These are phyloP conservation scores for Saguinus midas DNA, from an alignment of 2,113 vertebrate genomes.

Conservation along the genomic window DNA sequence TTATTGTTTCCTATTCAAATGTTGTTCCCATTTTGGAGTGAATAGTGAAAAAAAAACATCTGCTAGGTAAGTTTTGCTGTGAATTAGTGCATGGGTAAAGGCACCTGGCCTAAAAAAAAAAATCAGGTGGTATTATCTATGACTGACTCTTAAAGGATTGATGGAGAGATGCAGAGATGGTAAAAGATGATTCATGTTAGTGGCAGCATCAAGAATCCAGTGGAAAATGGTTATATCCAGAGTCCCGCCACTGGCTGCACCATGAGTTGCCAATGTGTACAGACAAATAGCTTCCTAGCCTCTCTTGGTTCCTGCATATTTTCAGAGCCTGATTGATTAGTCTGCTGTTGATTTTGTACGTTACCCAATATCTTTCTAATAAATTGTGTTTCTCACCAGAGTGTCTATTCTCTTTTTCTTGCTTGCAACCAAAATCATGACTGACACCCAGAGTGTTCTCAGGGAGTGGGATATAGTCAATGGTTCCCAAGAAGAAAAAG, in stretches of 20 bases:
- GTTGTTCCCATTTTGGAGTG: neutral
- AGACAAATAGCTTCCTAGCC: neutral
- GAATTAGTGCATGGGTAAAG: neutral
- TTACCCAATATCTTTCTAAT: neutral
- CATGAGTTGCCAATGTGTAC: fast-evolving
- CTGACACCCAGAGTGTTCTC: neutral
- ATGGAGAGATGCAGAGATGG: neutral
- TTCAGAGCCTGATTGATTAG: neutral
- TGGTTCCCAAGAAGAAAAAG: neutral
- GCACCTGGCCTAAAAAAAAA: neutral
- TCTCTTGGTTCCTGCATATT: neutral
- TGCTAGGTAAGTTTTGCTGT: neutral
- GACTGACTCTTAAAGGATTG: neutral
- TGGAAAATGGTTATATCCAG: neutral
- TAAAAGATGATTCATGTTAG: fast-evolving
- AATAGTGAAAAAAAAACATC: too few species aligned
- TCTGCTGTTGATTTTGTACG: neutral
- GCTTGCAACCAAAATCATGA: neutral
- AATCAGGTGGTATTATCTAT: neutral
- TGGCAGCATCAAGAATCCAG: neutral
- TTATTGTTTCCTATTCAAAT: neutral
- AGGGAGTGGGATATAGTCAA: neutral
- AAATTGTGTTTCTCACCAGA: neutral
- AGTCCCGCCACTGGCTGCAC: fast-evolving
- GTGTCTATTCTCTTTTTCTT: neutral